Evolutionary conservation across 2,797 vertebrate genomes (phyloP).

Genomic region (Hippopotamyrus pictus): DNA sequence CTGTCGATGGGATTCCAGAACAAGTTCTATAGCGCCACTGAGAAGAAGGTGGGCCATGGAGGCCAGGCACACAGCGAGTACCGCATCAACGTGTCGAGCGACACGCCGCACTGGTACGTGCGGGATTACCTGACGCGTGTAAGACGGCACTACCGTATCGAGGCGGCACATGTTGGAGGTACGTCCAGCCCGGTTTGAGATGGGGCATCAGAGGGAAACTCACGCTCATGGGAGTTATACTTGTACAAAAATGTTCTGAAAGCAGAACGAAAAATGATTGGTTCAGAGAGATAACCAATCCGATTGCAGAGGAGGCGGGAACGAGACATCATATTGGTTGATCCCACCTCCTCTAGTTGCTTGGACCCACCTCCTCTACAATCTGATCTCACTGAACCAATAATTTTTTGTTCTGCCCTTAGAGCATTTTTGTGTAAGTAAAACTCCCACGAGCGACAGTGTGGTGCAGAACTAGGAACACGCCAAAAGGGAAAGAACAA

Average conservation of each 20-base stretch:
- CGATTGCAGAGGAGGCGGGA: background rate
- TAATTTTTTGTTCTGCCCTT: background rate
- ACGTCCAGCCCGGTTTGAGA: constrained; percentile 17
- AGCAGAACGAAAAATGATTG: background rate
- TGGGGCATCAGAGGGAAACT: background rate
- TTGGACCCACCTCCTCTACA: background rate
- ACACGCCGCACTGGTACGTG: constrained; percentile 75
- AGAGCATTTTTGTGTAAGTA: background rate
- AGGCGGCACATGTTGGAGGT: constrained; percentile 57
- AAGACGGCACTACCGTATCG: constrained; percentile 51
- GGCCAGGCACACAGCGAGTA: constrained; percentile 45
- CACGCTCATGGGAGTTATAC: background rate
- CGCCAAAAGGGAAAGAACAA: background rate
- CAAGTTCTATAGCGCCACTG: constrained; percentile 65
- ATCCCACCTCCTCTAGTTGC: background rate
- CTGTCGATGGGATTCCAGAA: constrained; percentile 64
- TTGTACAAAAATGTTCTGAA: background rate
- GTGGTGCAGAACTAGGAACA: background rate
- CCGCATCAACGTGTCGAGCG: constrained; percentile 68
- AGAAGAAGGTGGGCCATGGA: constrained; percentile 18
- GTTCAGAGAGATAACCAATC: background rate
- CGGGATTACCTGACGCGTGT: constrained; percentile 65
- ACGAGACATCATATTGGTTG: background rate
- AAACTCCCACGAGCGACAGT: background rate
- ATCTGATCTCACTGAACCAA: background rate